phyloP scores from a whole-genome alignment of 2,113 vertebrate genomes.

The Dunckerocampus dactyliophorus region DNA sequence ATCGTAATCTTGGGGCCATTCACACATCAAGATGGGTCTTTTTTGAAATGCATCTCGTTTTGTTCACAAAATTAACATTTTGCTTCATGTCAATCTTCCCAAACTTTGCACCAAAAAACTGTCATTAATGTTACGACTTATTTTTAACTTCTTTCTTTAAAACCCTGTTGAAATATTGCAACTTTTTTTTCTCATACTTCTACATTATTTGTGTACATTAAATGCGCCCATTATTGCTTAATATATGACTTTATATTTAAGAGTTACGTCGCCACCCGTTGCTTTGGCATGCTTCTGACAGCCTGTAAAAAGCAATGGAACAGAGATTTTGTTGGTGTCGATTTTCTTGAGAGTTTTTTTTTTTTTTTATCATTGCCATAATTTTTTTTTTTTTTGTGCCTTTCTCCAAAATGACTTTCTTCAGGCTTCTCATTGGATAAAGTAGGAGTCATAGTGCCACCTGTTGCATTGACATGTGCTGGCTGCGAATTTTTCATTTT shows the following conservation, averaged over 20 bases:
- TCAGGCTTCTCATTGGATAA: no score
- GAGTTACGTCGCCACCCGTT: neutral
- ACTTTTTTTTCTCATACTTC: neutral
- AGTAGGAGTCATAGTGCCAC: no score
- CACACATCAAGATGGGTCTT: neutral
- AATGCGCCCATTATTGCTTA: neutral
- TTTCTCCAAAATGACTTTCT: no score
- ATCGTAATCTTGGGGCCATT: constrained; percentile 12
- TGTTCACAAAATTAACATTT: no score
- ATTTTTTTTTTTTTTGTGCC: no score
- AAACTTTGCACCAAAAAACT: no score
- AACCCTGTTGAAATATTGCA: neutral
- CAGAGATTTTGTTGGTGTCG: neutral
- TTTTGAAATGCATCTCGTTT: neutral
- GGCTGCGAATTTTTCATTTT: no score
- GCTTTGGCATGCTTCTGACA: neutral
- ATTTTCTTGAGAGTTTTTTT: neutral
- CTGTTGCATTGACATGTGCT: no score
- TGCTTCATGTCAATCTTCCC: no score
- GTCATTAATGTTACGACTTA: neutral
- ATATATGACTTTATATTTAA: neutral
- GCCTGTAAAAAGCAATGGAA: neutral
- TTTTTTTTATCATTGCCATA: neutral
- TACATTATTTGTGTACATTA: neutral
- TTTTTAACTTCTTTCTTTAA: neutral